Evolutionary conservation across 1,140 invertebrate genomes (phyloP).

Genomic region (Cydia strobilella): DNA sequence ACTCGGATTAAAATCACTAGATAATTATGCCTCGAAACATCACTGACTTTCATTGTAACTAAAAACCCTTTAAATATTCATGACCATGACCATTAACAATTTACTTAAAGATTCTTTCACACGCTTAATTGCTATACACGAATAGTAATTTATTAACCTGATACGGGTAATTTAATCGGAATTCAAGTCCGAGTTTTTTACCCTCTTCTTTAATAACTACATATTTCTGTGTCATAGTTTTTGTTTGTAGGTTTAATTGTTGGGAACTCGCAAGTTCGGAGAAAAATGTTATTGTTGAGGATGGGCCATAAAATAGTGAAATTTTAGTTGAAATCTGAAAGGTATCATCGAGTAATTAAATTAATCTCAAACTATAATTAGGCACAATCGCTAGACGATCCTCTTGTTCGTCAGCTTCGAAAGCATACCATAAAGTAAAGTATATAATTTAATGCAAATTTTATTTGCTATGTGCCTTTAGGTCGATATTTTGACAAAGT

Average conservation of each 20-base stretch:
- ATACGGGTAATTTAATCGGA: slow-evolving; percentile 47
- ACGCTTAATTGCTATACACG: slow-evolving; percentile 60
- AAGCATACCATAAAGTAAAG: neutral
- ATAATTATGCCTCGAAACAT: neutral
- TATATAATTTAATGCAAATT: neutral
- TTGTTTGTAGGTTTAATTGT: slow-evolving; percentile 19
- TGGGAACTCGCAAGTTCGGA: slow-evolving; percentile 3
- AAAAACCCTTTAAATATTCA: slow-evolving; percentile 6
- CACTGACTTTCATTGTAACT: neutral
- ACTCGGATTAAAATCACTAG: neutral
- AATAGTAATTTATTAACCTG: slow-evolving; percentile 60
- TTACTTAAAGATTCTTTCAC: slow-evolving; percentile 50
- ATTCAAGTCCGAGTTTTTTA: slow-evolving; percentile 39
- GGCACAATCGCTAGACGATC: neutral
- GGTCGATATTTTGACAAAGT: no score
- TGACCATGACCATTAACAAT: slow-evolving; percentile 29
- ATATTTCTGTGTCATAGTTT: slow-evolving; percentile 17
- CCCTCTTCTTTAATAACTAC: slow-evolving; percentile 2
- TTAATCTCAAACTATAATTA: neutral
- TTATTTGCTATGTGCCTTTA: neutral
- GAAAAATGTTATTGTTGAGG: slow-evolving; percentile 12
- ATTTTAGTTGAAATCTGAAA: neutral
- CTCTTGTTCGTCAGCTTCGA: neutral
- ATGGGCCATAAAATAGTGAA: neutral
- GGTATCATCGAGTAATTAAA: neutral